These are phyloP conservation scores for Syngnathoides biaculeatus DNA, from an alignment of 2,113 vertebrate genomes.

Conservation along the genomic window DNA sequence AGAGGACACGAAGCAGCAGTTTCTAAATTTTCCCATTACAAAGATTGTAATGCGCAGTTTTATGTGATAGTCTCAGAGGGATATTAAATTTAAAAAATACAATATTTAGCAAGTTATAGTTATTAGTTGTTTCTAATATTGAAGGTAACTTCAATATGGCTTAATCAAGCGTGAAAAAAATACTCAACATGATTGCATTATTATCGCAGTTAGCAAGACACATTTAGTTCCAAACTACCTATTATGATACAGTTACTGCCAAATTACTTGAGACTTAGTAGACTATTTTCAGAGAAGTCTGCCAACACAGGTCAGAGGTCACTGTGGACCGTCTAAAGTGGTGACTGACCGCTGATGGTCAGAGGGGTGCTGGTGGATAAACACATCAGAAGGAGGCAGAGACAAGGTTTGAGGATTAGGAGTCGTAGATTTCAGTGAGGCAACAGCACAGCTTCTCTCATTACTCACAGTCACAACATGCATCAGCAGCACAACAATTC, in stretches of 20 bases:
- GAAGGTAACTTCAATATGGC: not conserved
- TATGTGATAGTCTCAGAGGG: too few species aligned
- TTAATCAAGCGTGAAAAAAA: not conserved
- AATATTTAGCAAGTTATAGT: not conserved
- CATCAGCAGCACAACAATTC: constrained; percentile 57
- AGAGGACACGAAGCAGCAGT: too few species aligned
- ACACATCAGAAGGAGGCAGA: constrained; percentile 56
- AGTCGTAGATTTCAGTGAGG: constrained; percentile 60
- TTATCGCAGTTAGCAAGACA: not conserved
- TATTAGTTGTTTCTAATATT: not conserved
- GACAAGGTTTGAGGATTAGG: constrained; percentile 62
- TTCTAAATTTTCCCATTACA: too few species aligned
- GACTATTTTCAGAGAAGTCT: constrained; percentile 34
- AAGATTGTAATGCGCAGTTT: too few species aligned
- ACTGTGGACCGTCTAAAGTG: constrained; percentile 24
- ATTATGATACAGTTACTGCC: constrained; percentile 17
- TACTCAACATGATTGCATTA: not conserved
- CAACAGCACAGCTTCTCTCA: constrained; percentile 69
- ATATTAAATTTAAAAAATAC: too few species aligned
- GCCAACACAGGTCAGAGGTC: constrained; percentile 43
- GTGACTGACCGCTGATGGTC: constrained; percentile 42
- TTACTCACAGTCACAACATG: constrained; percentile 59
- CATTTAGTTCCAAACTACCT: not conserved
- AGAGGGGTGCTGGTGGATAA: constrained; percentile 59
- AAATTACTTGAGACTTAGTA: constrained; percentile 17